These are phyloP conservation scores for Edolisoma coerulescens DNA, from an alignment of 2,113 vertebrate species.

Conservation along the genomic window DNA sequence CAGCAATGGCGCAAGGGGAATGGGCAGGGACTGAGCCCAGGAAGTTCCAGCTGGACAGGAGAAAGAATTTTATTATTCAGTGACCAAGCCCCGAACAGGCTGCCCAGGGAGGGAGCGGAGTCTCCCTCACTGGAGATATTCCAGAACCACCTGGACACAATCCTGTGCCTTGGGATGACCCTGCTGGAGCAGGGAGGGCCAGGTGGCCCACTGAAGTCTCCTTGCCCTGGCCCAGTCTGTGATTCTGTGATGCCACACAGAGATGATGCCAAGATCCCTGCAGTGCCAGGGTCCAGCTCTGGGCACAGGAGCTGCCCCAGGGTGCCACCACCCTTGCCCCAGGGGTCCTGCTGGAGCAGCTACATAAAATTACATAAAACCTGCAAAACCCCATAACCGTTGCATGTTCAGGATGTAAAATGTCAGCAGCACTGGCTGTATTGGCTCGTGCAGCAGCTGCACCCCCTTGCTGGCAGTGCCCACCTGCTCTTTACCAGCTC, in stretches of 20 bases:
- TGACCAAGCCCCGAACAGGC: background rate
- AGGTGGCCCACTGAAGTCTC: background rate
- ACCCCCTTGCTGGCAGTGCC: background rate
- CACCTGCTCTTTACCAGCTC: fast-evolving
- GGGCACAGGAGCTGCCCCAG: background rate
- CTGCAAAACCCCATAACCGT: fast-evolving
- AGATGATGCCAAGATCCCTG: no score
- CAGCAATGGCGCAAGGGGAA: background rate
- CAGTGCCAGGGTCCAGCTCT: background rate
- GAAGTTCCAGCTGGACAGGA: background rate
- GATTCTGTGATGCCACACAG: background rate
- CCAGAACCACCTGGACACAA: background rate
- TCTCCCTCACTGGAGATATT: background rate
- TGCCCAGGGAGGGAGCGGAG: background rate
- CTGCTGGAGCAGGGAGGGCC: background rate
- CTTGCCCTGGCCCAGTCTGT: background rate
- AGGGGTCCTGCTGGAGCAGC: background rate
- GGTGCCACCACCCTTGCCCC: fast-evolving
- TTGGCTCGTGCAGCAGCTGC: background rate
- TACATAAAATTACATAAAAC: background rate
- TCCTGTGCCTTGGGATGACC: background rate
- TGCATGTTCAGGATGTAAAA: fast-evolving
- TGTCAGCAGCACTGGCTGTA: fast-evolving
- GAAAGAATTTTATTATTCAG: background rate
- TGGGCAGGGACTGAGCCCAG: background rate